A percentile compares a stretch with the other conserved stretches of the same genome.
Conservation (phyloP, 2,888 invertebrate genomes). For the Euplagia quadripunctaria region DNA sequence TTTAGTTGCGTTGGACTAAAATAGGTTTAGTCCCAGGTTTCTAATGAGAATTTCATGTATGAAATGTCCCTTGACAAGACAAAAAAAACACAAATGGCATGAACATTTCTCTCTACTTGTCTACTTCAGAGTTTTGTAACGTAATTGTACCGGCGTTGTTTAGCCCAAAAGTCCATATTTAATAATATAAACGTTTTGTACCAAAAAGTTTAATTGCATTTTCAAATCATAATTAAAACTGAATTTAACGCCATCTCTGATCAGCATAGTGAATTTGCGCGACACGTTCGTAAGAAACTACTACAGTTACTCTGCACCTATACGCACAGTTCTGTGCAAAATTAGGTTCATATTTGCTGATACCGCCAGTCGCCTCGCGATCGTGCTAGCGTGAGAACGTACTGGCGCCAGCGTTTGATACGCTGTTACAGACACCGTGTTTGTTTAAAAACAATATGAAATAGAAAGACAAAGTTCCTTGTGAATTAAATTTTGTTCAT, state of each 20-base stretch:
- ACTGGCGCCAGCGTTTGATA: conserved; percentile 21
- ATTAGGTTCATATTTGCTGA: conserved; percentile 76
- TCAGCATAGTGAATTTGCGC: conserved; percentile 42
- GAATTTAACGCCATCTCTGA: conserved; percentile 60
- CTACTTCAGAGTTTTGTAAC: no score
- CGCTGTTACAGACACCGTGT: conserved; percentile 43
- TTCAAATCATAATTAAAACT: conserved; percentile 4
- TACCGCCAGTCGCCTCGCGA: conserved; percentile 72
- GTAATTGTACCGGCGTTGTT: no score
- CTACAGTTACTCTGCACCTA: conserved; percentile 51
- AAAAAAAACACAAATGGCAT: no score
- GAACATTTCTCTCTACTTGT: no score
- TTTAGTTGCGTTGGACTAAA: no score
- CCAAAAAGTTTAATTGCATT: neutral
- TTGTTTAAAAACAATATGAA: conserved; percentile 52
- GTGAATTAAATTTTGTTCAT: conserved; percentile 17
- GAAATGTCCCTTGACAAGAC: no score
- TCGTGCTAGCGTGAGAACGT: conserved; percentile 55
- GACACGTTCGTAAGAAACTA: conserved; percentile 60
- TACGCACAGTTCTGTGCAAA: conserved; percentile 65
- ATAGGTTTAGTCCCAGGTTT: no score
- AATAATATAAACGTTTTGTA: conserved; percentile 6
- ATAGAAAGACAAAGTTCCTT: conserved; percentile 43
- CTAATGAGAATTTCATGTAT: no score
- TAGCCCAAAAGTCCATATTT: no score